Evolutionary conservation across 2,888 invertebrate genomes (phyloP), one percentile per base, ranked within the genome.

Genomic region (Neelides folsomi): DNA sequence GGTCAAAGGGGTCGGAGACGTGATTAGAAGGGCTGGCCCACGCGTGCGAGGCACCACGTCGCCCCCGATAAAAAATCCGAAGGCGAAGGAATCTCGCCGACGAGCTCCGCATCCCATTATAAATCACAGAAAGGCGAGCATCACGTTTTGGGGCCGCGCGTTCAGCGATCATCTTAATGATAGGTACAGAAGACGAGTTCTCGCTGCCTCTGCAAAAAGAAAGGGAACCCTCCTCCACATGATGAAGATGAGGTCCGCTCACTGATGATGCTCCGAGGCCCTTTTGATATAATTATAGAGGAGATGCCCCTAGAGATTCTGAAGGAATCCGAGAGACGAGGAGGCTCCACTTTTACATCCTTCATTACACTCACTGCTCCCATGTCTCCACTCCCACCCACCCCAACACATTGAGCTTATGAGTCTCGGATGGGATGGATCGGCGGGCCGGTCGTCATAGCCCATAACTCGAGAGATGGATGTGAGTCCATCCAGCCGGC

Each of bases 101-200:
- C 51, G 42, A 51, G 51, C 45, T 40, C 49, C 53, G 39, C 45
- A 19, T 48, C 49, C 55, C 53, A 55, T 53, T 52, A 55, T 55
- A 55, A 55, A 55, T 55, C 55, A 55, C 47, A 55, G 48, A 49
- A 53, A 55, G 55, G 55, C 52, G 52, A 55, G 52, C 50, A 55
- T 55, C 55, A 55, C 55, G 55, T 55, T 55, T 55, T 55, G 49
- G 55, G 53, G 51, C 53, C 55, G 55, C 55, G 52, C 55, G 55
- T 51, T 55, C 55, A 53, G 44, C 52, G 47, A 52, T 50, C 49
- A 52, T 55, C 49, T 45, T 55, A 55, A 55, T 52, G 55, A 55
- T 55, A 55, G 55, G 55, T 55, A 48, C 55, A 47, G 39, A 52
- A 55, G 49, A 52, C 55, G 52, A 55, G 52, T 47, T 42, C 42